Conservation (phyloP, 2,797 vertebrate genomes). For the Uromys caudimaculatus region DNA sequence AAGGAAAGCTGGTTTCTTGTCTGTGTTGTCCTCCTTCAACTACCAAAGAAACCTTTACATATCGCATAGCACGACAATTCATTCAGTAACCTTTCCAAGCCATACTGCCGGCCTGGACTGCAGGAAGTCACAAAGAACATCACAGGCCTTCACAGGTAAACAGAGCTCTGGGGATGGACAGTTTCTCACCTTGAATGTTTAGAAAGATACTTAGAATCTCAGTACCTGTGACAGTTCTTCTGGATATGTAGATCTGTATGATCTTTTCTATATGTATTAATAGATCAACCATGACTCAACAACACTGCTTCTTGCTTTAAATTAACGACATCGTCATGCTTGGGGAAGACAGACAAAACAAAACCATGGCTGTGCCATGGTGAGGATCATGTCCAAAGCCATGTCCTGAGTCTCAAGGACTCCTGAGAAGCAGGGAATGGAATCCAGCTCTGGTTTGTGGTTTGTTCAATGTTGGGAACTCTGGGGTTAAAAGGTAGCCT, state of each 20-base stretch:
- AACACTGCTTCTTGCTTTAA: slow-evolving; percentile 6
- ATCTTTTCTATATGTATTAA: slow-evolving; percentile 30
- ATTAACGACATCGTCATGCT: not conserved
- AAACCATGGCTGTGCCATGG: not conserved
- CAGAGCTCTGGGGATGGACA: not conserved
- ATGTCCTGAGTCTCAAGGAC: not conserved
- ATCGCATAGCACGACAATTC: not conserved
- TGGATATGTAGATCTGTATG: not conserved
- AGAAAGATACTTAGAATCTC: not conserved
- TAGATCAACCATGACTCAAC: not conserved
- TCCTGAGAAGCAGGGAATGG: not conserved
- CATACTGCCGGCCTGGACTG: not conserved
- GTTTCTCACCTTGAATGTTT: slow-evolving; percentile 5
- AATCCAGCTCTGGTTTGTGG: not conserved
- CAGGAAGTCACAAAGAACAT: not conserved
- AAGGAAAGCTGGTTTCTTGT: slow-evolving; percentile 18
- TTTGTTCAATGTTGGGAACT: not conserved
- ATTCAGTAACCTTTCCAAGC: not conserved
- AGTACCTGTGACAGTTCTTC: not conserved
- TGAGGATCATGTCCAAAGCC: not conserved
- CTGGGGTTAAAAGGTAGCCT: not conserved
- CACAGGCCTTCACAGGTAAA: not conserved
- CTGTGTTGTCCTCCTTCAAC: not conserved
- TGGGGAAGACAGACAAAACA: not conserved
- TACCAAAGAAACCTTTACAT: not conserved